Conservation (phyloP, 2,888 invertebrate species). For the Hoplodrina blanda region DNA sequence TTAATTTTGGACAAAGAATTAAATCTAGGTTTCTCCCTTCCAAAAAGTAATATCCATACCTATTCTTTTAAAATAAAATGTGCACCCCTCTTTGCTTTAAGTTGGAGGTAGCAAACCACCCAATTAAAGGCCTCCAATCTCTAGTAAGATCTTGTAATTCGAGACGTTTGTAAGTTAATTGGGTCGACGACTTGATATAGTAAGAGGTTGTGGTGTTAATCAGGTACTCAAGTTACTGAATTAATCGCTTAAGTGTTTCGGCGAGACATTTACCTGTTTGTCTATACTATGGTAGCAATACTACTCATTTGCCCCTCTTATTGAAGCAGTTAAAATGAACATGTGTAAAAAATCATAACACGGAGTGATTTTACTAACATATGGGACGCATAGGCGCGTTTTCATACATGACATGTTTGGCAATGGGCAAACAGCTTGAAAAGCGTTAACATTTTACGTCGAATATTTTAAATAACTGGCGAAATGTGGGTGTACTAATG, state of each 20-base stretch:
- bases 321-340: too few relatives aligned
- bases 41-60: not conserved
- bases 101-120: constrained; percentile 14
- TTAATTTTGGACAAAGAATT: too few relatives aligned
- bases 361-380: too few relatives aligned
- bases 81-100: not conserved
- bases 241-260: constrained; percentile 7
- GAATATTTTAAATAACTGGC: too few relatives aligned
- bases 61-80: not conserved
- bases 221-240: constrained; percentile 6
- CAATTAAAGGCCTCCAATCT: constrained; percentile 29
- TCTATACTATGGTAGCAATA: not conserved
- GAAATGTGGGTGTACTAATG: too few relatives aligned
- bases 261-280: not conserved
- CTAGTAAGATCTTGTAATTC: constrained; percentile 31
- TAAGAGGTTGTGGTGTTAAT: constrained; percentile 15
- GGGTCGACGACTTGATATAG: constrained; percentile 27
- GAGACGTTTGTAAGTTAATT: constrained; percentile 45
- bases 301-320: too few relatives aligned
- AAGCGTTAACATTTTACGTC: too few relatives aligned
- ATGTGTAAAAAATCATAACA: too few relatives aligned
- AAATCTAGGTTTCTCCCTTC: too few relatives aligned
- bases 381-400: too few relatives aligned
- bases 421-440: too few relatives aligned
- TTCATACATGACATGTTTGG: too few relatives aligned